These are phyloP conservation scores for Eulemur mongoz DNA, from an alignment of 2,797 vertebrate species.

Conservation along the genomic window DNA sequence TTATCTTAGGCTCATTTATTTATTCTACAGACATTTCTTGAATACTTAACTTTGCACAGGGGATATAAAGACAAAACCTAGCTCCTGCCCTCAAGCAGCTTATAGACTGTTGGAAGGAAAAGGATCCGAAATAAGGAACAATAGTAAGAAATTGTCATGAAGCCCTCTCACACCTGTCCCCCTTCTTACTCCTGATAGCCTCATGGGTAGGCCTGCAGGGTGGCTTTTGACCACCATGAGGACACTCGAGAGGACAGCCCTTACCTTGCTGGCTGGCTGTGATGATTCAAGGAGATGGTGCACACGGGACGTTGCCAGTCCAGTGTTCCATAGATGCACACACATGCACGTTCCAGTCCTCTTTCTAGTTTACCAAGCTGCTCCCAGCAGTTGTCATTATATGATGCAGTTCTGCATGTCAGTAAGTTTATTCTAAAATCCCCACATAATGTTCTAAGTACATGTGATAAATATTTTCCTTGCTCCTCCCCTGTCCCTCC, in stretches of 20 bases:
- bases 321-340: not conserved
- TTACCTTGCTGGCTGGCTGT: not conserved
- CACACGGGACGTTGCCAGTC: not conserved
- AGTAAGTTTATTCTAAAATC: not conserved
- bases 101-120: not conserved
- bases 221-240: not conserved
- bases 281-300: slow-evolving; percentile 1
- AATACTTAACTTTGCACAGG: not conserved
- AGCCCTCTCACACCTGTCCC: not conserved
- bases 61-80: not conserved
- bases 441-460: not conserved
- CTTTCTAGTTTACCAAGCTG: not conserved
- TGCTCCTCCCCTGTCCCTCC: rapidly evolving
- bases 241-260: slow-evolving; percentile 23
- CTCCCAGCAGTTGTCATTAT: not conserved
- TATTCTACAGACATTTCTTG: slow-evolving; percentile 38
- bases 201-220: not conserved
- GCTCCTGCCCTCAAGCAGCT: not conserved
- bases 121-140: not conserved
- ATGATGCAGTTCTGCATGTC: not conserved
- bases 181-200: not conserved
- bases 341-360: not conserved
- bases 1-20: slow-evolving; percentile 27
- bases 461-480: not conserved
- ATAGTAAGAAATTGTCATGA: not conserved